phyloP scores from a whole-genome alignment of 2,888 invertebrate genomes.

The Anagyrus pseudococci region DNA sequence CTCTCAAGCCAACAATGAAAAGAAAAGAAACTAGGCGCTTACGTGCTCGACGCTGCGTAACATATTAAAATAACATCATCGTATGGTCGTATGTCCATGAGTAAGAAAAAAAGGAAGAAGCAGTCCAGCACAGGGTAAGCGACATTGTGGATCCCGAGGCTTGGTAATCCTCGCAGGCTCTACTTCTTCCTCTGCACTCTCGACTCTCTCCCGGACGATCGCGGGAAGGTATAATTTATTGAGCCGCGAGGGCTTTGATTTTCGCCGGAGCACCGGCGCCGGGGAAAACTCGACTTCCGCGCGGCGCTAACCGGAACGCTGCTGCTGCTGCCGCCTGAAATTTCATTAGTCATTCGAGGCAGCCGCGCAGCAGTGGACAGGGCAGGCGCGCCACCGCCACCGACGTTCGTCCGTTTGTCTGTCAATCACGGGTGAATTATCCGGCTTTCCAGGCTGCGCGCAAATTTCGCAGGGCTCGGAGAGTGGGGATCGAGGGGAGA shows the following conservation, averaged over 20 bases:
- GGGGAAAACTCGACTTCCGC: conserved; percentile 20
- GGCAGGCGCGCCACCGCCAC: background rate
- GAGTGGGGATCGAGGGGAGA: too few species aligned
- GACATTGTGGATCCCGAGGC: too few species aligned
- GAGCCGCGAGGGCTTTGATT: conserved; percentile 13
- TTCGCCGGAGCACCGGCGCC: background rate
- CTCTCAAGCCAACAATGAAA: background rate
- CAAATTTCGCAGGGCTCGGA: background rate
- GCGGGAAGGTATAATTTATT: conserved; percentile 32
- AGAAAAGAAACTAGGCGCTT: conserved; percentile 5
- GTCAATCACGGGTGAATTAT: conserved; percentile 34
- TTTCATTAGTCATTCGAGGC: conserved; percentile 35
- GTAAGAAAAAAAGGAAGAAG: conserved; percentile 1
- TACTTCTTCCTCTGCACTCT: too few species aligned
- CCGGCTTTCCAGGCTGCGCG: background rate
- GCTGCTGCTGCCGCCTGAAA: conserved; percentile 20
- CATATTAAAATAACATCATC: conserved; percentile 35
- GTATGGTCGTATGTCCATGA: background rate
- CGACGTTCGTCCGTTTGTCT: conserved; percentile 1
- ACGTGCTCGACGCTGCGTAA: conserved; percentile 20
- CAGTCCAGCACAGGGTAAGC: too few species aligned
- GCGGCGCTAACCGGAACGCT: conserved; percentile 11
- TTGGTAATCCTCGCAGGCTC: too few species aligned
- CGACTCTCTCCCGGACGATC: too few species aligned
- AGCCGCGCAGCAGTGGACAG: background rate